Base-by-base conservation (phyloP, 2,113 vertebrate species). In the Ascaphus truei region DNA sequence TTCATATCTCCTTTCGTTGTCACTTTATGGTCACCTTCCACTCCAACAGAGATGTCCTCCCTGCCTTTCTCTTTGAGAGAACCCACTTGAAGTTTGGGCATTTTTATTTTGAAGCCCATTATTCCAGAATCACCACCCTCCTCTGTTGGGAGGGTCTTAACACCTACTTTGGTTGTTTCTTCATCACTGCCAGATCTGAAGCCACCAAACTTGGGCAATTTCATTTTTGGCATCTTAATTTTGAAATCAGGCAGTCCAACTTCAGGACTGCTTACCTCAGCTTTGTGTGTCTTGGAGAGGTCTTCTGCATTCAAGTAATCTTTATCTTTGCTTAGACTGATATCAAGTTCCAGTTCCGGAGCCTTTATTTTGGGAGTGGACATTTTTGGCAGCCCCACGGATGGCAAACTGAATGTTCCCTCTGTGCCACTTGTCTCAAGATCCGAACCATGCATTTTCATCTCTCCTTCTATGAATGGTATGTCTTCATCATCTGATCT, bases 71-170 rank as follows among this genome's bases (percentile, higher is more conserved):
- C 80, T 64, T 88, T 90, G 59, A 83, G 80, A 72, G 79, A 76
- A 59, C 81, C 83, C 26, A 86, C 85, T 63, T 86, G 84, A 22
- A 88, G 84, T 58, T 84, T 85, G 15, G 80, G 79, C 58, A 84
- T 83, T 80, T 86, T 91, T 7, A 85, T 52, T 69, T 78, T 77
- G 33, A 79, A 55, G 0, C 73, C 85, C 22, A 86, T 86, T 16
- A 25, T 63, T 71, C 81, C 84, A 0, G 12, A 18, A 7, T 68
- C 81, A 0, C 37, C 16, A 25, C 20, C 75, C 59, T 82, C 86
- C 27, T 78, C 81, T 47, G 68, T 78, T 41, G 69, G 73, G 11
- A 73, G 79, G 36, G 59, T 73, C 25, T 79, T 65, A 50, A 78
- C 34, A 41, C 81, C 76, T 47, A 72, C 7, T 50, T 90, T 83